Evolutionary conservation across 1,140 invertebrate genomes (phyloP).

Genomic region (Phortica variegata): DNA sequence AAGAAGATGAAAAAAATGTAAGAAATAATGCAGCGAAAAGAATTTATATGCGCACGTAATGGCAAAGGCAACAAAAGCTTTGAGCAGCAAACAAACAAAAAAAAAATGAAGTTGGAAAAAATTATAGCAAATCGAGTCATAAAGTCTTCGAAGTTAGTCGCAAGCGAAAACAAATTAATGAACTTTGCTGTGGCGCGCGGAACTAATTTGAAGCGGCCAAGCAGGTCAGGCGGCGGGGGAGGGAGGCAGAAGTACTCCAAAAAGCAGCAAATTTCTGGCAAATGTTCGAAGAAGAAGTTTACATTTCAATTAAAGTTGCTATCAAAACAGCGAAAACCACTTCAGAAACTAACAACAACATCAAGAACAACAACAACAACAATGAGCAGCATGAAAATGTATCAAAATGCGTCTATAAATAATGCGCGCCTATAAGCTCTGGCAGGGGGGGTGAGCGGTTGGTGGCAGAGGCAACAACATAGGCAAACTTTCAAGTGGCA

Average conservation of each 20-base stretch:
- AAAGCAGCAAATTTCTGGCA: no score
- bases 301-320: conserved; percentile 50
- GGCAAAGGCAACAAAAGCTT: conserved; percentile 39
- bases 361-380: conserved; percentile 7
- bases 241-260: conserved; percentile 40
- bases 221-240: no score
- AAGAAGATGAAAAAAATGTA: no score
- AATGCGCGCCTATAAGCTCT: not conserved
- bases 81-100: conserved; percentile 27
- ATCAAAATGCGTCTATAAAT: conserved; percentile 12
- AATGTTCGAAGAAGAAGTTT: conserved; percentile 26
- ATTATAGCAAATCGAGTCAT: conserved; percentile 34
- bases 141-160: conserved; percentile 47
- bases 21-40: no score
- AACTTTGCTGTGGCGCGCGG: no score
- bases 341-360: conserved; percentile 14
- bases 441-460: no score
- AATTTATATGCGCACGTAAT: conserved; percentile 18
- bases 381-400: conserved; percentile 15
- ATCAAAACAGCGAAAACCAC: conserved; percentile 48
- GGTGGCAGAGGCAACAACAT: not conserved
- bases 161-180: conserved; percentile 41
- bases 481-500: conserved; percentile 31
- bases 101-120: conserved; percentile 11
- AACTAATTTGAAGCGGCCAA: no score